These are phyloP conservation scores for Propithecus perrieri DNA, from an alignment of 2,797 vertebrate species.

Conservation along the genomic window DNA sequence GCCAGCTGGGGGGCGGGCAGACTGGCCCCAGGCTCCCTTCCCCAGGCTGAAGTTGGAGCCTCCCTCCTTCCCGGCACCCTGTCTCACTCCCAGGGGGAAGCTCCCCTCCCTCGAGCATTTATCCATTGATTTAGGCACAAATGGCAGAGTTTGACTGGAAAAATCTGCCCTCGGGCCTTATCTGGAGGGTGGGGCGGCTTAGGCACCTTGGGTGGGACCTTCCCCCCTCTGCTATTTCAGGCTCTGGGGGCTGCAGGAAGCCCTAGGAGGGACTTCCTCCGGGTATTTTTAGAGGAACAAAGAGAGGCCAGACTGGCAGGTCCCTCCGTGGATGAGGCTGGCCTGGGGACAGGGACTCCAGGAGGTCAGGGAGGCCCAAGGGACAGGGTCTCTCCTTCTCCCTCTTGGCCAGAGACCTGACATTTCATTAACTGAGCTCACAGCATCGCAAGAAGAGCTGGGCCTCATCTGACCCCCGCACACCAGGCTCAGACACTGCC, in stretches of 20 bases:
- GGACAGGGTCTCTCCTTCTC: background rate
- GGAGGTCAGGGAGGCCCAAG: background rate
- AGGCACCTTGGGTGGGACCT: slow-evolving; percentile 66
- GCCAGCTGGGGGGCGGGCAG: background rate
- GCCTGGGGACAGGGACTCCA: background rate
- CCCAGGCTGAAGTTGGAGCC: background rate
- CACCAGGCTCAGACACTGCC: background rate
- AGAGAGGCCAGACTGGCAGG: background rate
- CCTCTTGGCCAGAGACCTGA: background rate
- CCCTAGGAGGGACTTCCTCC: slow-evolving; percentile 82
- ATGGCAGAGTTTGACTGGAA: slow-evolving; percentile 36
- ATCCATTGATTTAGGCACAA: slow-evolving; percentile 72
- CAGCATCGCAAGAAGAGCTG: background rate
- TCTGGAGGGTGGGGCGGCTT: slow-evolving; percentile 44
- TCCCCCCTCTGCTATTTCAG: slow-evolving; percentile 56
- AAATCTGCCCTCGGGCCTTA: slow-evolving; percentile 37
- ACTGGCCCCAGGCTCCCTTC: background rate
- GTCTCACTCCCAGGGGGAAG: slow-evolving; percentile 28
- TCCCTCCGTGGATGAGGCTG: background rate
- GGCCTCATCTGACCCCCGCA: background rate
- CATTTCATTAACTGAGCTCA: background rate
- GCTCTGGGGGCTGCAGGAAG: slow-evolving; percentile 78
- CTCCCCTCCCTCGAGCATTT: background rate
- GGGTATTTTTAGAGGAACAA: slow-evolving; percentile 86
- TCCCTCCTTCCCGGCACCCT: background rate